Conservation (phyloP, 2,888 invertebrate species). For the Piscicola geometra region DNA sequence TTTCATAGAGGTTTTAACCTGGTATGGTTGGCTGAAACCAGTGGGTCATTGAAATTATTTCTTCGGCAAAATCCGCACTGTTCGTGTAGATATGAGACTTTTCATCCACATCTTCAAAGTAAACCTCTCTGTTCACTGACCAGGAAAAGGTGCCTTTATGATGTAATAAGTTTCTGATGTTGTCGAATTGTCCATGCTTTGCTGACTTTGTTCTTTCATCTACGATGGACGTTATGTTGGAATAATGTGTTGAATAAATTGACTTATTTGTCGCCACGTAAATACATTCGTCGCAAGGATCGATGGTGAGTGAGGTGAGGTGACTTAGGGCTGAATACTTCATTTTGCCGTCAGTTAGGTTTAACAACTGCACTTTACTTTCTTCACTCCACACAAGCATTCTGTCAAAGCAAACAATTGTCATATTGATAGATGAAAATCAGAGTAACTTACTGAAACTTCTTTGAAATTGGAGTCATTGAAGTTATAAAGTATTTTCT, state of each 20-base stretch:
- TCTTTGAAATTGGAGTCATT: too few species aligned
- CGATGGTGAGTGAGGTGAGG: not conserved
- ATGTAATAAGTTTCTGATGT: not conserved
- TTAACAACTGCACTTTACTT: not conserved
- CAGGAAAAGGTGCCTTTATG: not conserved
- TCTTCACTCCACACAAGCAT: not conserved
- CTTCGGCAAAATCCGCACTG: not conserved
- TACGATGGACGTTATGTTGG: not conserved
- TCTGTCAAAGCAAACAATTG: not conserved
- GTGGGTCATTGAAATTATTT: too few species aligned
- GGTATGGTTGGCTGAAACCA: too few species aligned
- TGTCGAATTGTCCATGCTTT: not conserved
- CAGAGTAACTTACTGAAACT: too few species aligned
- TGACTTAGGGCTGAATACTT: not conserved
- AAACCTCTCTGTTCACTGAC: not conserved
- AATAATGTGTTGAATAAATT: not conserved
- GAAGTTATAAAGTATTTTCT: too few species aligned
- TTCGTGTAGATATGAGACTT: not conserved
- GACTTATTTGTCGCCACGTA: not conserved
- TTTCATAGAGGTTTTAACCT: too few species aligned
- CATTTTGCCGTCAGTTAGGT: not conserved
- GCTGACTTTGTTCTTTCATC: not conserved
- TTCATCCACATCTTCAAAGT: not conserved
- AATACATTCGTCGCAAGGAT: not conserved
- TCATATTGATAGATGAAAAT: too few species aligned